phyloP scores from a whole-genome alignment of 2,113 vertebrate species.

The Tretioscincus oriximinensis region DNA sequence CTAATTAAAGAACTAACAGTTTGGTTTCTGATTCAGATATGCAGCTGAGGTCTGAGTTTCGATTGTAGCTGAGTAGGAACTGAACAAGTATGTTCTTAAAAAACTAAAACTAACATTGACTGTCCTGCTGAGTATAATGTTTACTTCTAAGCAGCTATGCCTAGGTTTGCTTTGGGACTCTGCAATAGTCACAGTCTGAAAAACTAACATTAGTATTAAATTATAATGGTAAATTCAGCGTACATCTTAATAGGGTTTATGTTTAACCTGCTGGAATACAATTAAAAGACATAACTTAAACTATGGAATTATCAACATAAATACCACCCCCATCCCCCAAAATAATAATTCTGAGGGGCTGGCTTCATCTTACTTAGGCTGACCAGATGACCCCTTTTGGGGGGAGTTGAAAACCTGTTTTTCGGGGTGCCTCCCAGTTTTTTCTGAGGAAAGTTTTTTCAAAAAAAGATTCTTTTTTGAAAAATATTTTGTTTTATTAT shows the following conservation, averaged over 20 bases:
- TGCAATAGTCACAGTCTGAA: conserved; percentile 40
- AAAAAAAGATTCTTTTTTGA: no score
- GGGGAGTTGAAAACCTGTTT: no score
- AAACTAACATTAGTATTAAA: conserved; percentile 23
- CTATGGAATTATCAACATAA: conserved; percentile 41
- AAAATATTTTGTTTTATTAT: no score
- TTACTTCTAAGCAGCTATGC: neutral
- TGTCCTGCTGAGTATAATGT: neutral
- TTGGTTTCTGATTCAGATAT: neutral
- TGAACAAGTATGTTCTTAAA: neutral
- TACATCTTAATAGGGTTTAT: conserved; percentile 14
- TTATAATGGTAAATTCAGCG: conserved; percentile 36
- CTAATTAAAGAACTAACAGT: neutral
- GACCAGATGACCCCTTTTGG: no score
- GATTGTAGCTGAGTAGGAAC: neutral
- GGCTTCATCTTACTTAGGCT: conserved; percentile 33
- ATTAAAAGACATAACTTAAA: conserved; percentile 54
- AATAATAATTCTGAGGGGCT: neutral
- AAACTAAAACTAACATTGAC: neutral
- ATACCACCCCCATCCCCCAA: conserved; percentile 8
- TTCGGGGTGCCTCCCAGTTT: no score
- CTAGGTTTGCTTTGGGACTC: neutral
- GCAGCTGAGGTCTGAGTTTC: neutral
- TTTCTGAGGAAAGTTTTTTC: no score
- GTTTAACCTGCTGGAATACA: conserved; percentile 54